Evolutionary conservation across 2,797 vertebrate species (phyloP).

Genomic region (Emys orbicularis): DNA sequence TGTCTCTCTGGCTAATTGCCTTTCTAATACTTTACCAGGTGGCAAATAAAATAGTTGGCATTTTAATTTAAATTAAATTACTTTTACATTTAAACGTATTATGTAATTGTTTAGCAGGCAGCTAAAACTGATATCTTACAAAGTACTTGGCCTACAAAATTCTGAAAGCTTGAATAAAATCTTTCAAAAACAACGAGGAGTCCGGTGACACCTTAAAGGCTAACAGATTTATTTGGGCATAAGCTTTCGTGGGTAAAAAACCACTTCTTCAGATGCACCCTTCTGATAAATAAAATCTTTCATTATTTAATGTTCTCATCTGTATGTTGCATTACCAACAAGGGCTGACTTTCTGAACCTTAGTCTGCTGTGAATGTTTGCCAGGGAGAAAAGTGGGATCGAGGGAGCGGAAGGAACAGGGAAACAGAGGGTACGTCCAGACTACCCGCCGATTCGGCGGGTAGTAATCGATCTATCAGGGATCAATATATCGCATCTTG

Average conservation of each 20-base stretch:
- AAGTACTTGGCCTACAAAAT: background rate
- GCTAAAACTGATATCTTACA: background rate
- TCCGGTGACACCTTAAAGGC: too few relatives aligned
- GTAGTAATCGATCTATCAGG: too few relatives aligned
- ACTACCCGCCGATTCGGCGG: too few relatives aligned
- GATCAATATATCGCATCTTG: too few relatives aligned
- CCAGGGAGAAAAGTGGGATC: background rate
- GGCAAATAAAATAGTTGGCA: background rate
- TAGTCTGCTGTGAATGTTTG: background rate
- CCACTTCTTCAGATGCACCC: too few relatives aligned
- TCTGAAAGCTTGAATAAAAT: background rate
- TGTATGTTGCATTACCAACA: background rate
- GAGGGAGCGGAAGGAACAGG: background rate
- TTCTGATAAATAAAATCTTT: background rate
- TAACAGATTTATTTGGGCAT: too few relatives aligned
- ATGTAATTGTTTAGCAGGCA: background rate
- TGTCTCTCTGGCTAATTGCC: slow-evolving; percentile 3
- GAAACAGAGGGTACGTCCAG: background rate
- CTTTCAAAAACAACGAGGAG: background rate
- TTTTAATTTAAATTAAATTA: slow-evolving; percentile 1
- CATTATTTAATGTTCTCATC: background rate
- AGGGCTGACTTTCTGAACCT: background rate
- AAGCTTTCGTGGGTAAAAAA: too few relatives aligned
- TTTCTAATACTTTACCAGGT: background rate
- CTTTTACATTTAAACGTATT: background rate